Evolutionary conservation across 1,140 invertebrate genomes (phyloP).

Genomic region (Samia ricini): DNA sequence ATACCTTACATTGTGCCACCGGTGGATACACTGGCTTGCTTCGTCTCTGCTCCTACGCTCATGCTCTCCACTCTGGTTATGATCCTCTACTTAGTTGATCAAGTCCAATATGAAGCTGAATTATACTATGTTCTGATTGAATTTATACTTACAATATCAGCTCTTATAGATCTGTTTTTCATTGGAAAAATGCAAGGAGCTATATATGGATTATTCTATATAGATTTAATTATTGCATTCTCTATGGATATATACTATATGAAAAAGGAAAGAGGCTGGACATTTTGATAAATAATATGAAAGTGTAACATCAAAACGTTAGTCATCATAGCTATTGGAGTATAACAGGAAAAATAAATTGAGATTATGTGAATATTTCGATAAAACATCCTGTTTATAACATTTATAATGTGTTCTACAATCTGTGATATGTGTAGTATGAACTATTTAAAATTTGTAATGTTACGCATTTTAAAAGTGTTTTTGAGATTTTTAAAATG

Average conservation of each 20-base stretch:
- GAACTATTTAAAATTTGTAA: constrained; percentile 2
- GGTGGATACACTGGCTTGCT: constrained; percentile 46
- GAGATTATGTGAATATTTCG: not conserved
- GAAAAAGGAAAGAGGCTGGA: constrained; percentile 51
- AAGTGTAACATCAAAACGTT: not conserved
- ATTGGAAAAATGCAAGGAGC: constrained; percentile 46
- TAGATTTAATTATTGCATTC: constrained; percentile 63
- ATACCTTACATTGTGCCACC: constrained; percentile 62
- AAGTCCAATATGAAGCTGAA: constrained; percentile 61
- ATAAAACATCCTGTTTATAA: constrained; percentile 2
- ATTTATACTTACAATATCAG: constrained; percentile 40
- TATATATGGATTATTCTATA: constrained; percentile 63
- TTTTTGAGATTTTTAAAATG: constrained; percentile 18
- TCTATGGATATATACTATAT: constrained; percentile 56
- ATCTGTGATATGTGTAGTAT: constrained; percentile 4
- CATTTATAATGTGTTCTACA: not conserved
- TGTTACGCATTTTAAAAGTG: constrained; percentile 8
- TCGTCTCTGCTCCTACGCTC: constrained; percentile 57
- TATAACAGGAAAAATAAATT: constrained; percentile 9
- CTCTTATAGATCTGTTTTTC: constrained; percentile 42
- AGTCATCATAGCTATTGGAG: not conserved
- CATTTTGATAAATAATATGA: constrained; percentile 36
- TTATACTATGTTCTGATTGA: constrained; percentile 60
- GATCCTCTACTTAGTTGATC: constrained; percentile 63
- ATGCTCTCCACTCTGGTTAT: constrained; percentile 56